Base-by-base conservation (phyloP, 2,888 invertebrate genomes). In the Crocallis elinguaria region DNA sequence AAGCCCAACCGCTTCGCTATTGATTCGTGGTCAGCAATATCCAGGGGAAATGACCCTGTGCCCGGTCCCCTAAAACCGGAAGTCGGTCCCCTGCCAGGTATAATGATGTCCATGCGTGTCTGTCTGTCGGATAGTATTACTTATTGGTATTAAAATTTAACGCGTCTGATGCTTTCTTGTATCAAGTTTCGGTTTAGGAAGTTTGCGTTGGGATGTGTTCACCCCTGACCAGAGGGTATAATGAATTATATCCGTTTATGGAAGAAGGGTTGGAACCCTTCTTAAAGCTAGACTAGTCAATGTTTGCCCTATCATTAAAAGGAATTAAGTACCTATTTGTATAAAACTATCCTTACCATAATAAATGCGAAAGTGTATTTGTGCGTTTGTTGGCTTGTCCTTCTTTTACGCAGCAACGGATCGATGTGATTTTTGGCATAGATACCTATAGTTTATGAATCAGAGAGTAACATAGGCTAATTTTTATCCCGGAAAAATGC, bases 61-160 rank as follows among this genome's bases (percentile, higher is more conserved):
- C 76, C 79, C 77, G 71, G 36, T 38, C 30, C 23, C 37, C 19
- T 21, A 19, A 63, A 33, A 51, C 70, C 86, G 87, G 86, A 87
- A 83, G 73, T 68, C 62, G 54, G 55, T 65, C 73, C 79, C 77
- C 79, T 72, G 58, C 44, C 50, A 50, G 57, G 74, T 77, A 29
- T 45, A 78, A 73, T 70, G 70, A 75, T 71, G 73, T 57, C 74
- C 66, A 73, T 72, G 74, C 78, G 77, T 77, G 78, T 71, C 78
- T 76, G 72, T 57, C 67, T n/a, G n/a, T n/a, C 17, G 60, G 56
- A 61, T 56, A 49, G 16, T 45, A 50, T 61, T 63, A 65, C 62
- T 46, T 36, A 36, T 23, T 30, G 50, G 51, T 43, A 42, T 48
- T 42, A 48, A 37, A 37, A 21, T 27, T 41, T 52, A 46, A 52